Conservation (phyloP, 2,113 vertebrate genomes). For the Caretta caretta region DNA sequence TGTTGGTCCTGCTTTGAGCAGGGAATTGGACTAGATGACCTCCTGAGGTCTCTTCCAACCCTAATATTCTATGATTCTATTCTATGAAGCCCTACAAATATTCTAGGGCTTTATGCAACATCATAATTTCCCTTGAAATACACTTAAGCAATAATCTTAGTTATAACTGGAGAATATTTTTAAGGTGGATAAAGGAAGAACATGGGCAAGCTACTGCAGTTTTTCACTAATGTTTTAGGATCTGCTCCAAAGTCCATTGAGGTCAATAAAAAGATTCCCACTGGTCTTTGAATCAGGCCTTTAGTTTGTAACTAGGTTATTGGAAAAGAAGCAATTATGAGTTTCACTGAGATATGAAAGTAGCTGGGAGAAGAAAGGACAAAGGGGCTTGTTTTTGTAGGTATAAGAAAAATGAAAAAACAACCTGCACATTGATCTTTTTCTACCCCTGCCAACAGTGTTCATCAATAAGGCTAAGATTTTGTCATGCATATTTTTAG, state of each 20-base stretch:
- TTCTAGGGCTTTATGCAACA: neutral
- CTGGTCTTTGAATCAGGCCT: neutral
- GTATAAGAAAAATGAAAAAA: neutral
- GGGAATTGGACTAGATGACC: too few relatives aligned
- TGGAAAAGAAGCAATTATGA: neutral
- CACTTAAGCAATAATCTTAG: neutral
- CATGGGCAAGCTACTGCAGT: neutral
- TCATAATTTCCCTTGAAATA: neutral
- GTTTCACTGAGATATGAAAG: neutral
- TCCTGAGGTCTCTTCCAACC: too few relatives aligned
- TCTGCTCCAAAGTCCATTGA: neutral
- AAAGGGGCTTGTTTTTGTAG: neutral
- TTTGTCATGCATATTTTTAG: too few relatives aligned
- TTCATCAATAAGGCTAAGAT: neutral
- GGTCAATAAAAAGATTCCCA: neutral
- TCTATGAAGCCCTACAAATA: neutral
- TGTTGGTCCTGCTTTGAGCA: too few relatives aligned
- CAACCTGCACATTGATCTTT: neutral
- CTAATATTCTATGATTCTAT: neutral
- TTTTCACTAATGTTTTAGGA: neutral
- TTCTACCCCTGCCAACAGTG: neutral
- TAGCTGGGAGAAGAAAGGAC: neutral
- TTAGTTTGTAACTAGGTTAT: neutral
- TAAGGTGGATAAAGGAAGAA: neutral
- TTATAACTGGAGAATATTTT: neutral